These are phyloP conservation scores for Onychorhynchus coronatus DNA, from an alignment of 2,113 vertebrate genomes.

Conservation along the genomic window DNA sequence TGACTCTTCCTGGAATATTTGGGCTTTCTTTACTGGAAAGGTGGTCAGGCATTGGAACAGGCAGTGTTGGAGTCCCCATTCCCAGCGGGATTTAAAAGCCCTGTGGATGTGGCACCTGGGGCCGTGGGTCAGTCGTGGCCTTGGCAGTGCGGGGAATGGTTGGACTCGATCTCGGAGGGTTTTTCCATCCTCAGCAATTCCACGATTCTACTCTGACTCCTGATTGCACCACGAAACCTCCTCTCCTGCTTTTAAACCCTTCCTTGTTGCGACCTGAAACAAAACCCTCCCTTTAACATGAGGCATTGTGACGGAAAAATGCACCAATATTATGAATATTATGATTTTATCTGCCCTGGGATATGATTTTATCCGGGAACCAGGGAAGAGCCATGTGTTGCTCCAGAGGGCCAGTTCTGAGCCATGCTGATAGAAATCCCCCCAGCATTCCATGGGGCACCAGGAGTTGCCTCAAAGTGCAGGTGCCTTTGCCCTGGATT, in stretches of 20 bases:
- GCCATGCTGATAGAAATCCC: background rate
- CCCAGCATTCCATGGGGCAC: rapidly evolving
- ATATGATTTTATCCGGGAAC: too few species aligned
- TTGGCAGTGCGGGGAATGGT: background rate
- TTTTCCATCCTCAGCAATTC: background rate
- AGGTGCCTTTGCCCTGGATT: background rate
- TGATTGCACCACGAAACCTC: rapidly evolving
- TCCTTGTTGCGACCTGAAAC: rapidly evolving
- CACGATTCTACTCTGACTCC: background rate
- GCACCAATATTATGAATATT: rapidly evolving
- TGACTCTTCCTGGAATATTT: too few species aligned
- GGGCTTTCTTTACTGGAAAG: background rate
- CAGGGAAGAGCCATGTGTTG: too few species aligned
- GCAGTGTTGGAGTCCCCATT: background rate
- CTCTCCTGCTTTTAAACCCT: rapidly evolving
- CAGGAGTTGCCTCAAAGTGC: background rate
- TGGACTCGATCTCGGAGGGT: rapidly evolving
- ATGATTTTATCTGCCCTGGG: rapidly evolving
- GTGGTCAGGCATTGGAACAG: rapidly evolving
- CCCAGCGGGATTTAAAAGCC: background rate
- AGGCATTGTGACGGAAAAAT: background rate
- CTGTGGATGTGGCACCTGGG: background rate
- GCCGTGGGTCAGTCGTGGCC: background rate
- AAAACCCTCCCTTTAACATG: rapidly evolving
- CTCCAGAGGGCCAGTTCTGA: background rate